phyloP scores from a whole-genome alignment of 2,797 vertebrate species.

The Sebastes minor region DNA sequence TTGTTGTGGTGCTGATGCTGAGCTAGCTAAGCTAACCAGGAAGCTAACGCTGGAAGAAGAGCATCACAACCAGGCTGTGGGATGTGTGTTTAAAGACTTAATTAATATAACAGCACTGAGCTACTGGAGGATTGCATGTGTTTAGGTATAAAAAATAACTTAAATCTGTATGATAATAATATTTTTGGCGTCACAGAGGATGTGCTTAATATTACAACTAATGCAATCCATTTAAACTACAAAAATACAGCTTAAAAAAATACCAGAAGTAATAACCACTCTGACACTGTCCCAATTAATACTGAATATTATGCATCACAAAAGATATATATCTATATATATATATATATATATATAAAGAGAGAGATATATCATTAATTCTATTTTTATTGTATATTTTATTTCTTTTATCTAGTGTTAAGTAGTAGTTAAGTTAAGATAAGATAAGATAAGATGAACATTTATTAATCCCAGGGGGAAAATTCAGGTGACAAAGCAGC shows the following conservation, averaged over 20 bases:
- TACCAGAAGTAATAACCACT: not conserved
- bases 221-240: not conserved
- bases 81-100: not conserved
- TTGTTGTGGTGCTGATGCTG: slow-evolving; percentile 67
- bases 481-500: too few species aligned
- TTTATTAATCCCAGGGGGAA: too few species aligned
- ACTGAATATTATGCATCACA: not conserved
- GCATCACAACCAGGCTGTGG: not conserved
- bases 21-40: slow-evolving; percentile 28
- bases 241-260: not conserved
- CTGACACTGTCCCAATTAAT: not conserved
- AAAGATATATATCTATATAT: not conserved
- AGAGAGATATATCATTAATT: too few species aligned
- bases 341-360: too few species aligned
- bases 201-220: not conserved
- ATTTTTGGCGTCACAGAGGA: not conserved
- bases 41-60: slow-evolving; percentile 29
- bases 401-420: too few species aligned
- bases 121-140: too few species aligned
- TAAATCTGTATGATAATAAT: not conserved
- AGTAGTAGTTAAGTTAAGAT: too few species aligned
- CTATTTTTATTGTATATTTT: too few species aligned
- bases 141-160: not conserved
- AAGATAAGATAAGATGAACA: too few species aligned
- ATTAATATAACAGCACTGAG: not conserved